Base-by-base conservation (phyloP, 2,888 invertebrate genomes). In the Caenorhabditis sulstoni region DNA sequence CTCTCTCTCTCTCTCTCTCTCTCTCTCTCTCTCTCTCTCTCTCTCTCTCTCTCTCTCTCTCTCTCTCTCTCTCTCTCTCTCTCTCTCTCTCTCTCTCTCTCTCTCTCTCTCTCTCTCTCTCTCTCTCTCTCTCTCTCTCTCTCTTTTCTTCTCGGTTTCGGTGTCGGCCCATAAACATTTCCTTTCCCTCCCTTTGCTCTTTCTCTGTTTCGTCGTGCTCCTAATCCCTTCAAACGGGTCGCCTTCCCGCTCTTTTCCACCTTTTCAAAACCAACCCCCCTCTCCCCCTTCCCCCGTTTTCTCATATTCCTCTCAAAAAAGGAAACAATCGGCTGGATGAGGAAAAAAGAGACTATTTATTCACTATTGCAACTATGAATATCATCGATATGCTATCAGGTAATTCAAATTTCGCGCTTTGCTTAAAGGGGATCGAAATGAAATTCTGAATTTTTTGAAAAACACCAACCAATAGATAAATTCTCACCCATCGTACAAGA, bases 371-470 rank as follows among this genome's bases (percentile, higher is more conserved):
- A 12, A 39, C 14, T 5, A 71, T 71, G 70, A 71, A 71, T 62
- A 71, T 71, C 39, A 71, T 71, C 47, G 70, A 71, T 23, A 52
- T 71, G 70, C 37, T 71, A 55, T 71, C 70, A 71, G 70, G 70
- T 29, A 29, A 29, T 29, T 29, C 7, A n/a, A n/a, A 29, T 29
- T 29, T 29, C n/a, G n/a, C n/a, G n/a, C 29, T 29, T 29, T 29
- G 3, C 7, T 29, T 29, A 29, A 29, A 29, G 4, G 4, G 29
- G n/a, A n/a, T n/a, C n/a, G n/a, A n/a, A n/a, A n/a, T n/a, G n/a
- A n/a, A n/a, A 29, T 29, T 29, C 7, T 29, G 3, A 29, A 29
- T 29, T 29, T 29, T 29, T 29, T 29, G 29, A 29, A 29, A 29
- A n/a, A n/a, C n/a, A n/a, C n/a, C n/a, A n/a, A n/a, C n/a, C n/a